These are phyloP conservation scores for Menura novaehollandiae DNA, from an alignment of 2,113 vertebrate species.

Conservation along the genomic window DNA sequence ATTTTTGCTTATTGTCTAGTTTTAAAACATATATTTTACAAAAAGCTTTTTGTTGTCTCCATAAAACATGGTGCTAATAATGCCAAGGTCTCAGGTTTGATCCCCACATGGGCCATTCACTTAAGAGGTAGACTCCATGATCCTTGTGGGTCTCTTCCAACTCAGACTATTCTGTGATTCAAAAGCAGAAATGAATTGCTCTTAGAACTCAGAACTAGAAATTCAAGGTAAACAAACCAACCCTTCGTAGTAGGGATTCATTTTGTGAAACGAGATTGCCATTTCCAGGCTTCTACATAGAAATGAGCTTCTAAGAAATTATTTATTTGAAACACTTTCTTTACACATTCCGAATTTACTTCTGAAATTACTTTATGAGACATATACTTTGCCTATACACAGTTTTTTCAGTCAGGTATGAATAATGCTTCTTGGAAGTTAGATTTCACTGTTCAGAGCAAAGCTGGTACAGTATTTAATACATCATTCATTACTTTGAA, in stretches of 20 bases:
- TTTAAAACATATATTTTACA: background rate
- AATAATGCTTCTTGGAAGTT: background rate
- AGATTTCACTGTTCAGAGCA: background rate
- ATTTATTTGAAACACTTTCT: background rate
- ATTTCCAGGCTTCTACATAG: background rate
- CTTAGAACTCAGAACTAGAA: background rate
- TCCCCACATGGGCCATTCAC: background rate
- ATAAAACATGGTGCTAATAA: background rate
- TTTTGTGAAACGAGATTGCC: background rate
- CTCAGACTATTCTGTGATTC: background rate
- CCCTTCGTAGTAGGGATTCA: accelerated
- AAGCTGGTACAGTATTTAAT: background rate
- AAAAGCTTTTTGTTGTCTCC: background rate
- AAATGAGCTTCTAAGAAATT: background rate
- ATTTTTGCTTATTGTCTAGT: background rate
- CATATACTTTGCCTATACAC: background rate
- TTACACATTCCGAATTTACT: background rate
- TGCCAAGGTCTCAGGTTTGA: too few relatives aligned
- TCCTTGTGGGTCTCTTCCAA: background rate
- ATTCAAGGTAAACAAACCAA: background rate
- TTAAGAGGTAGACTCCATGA: background rate
- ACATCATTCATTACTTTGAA: background rate
- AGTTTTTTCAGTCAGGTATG: background rate
- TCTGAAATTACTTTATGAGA: background rate
- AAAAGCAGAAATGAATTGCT: background rate